Evolutionary conservation across 2,113 vertebrate species (phyloP), one percentile per base, ranked within the genome.

Genomic region (Poicephalus meyeri): DNA sequence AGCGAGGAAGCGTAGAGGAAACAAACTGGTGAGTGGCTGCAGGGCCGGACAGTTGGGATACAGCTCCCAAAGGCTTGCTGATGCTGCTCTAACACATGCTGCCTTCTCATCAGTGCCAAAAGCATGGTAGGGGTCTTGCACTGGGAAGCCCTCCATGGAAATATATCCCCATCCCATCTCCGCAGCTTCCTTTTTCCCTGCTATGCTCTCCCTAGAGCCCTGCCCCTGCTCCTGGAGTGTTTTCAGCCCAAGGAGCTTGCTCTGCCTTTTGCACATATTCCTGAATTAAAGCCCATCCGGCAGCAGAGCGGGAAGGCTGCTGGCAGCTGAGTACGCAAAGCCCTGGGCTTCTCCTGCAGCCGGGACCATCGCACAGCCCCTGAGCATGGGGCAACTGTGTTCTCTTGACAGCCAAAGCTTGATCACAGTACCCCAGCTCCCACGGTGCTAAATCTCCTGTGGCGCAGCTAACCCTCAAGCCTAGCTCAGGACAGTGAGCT

Each of bases 301-400:
- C 16, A 7, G 58, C 0, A n/a, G 28, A 52, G 60, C 19, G 4
- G 64, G 61, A 35, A 25, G 52, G 82, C 25, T 16, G 42, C 66
- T 11, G 28, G 28, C 2, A 39, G 39, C n/a, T 42, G 5, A 18
- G n/a, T 5, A 60, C 25, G 28, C 52, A 68, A 83, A 66, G 71
- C 20, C 1, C 10, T 5, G n/a, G 11, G n/a, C 44, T 64, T 31
- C 35, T 24, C 49, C 33, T 15, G 16, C 23, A 29, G 31, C 69
- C 2, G 0, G 15, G 35, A 63, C n/a, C 41, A 12, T 2, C 3
- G 0, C 31, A 10, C 23, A 39, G 58, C 52, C 16, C 66, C 10
- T 1, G 3, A 19, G 14, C 1, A 1, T 3, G 9, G 78, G 90
- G 37, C 8, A 6, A n/a, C 19, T 1, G 0, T 1, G 15, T 4